These are phyloP conservation scores for Clarias gariepinus DNA, from an alignment of 2,113 vertebrate genomes.

Conservation along the genomic window DNA sequence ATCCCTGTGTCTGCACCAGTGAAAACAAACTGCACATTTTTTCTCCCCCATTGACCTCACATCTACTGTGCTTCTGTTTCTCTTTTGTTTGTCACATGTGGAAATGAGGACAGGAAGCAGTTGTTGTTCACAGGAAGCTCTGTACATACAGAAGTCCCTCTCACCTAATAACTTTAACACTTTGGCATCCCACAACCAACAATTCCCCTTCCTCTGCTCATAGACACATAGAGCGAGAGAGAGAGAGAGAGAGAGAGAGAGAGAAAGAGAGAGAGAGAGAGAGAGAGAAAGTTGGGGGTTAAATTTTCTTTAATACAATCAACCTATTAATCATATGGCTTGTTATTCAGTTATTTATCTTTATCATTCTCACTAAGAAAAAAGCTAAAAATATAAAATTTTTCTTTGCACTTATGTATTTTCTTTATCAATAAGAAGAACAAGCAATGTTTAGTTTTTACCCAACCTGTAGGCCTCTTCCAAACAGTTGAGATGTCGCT, in stretches of 20 bases:
- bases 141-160: constrained; percentile 61
- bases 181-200: constrained; percentile 64
- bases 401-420: no score
- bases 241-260: not conserved
- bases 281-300: not conserved
- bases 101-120: constrained; percentile 64
- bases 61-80: not conserved
- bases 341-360: not conserved
- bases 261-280: not conserved
- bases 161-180: constrained; percentile 73
- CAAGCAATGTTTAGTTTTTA: no score
- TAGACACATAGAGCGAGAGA: not conserved
- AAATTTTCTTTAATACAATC: not conserved
- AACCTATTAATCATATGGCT: not conserved
- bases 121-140: constrained; percentile 69
- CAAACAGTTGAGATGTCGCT: no score
- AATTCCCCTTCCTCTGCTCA: constrained; percentile 67
- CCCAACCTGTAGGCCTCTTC: no score
- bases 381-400: no score
- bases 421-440: no score
- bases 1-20: not conserved
- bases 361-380: not conserved
- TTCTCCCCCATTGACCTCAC: not conserved
- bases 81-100: not conserved
- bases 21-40: no score